phyloP scores from a whole-genome alignment of 2,888 invertebrate species.

The Glaucopsyche alexis region DNA sequence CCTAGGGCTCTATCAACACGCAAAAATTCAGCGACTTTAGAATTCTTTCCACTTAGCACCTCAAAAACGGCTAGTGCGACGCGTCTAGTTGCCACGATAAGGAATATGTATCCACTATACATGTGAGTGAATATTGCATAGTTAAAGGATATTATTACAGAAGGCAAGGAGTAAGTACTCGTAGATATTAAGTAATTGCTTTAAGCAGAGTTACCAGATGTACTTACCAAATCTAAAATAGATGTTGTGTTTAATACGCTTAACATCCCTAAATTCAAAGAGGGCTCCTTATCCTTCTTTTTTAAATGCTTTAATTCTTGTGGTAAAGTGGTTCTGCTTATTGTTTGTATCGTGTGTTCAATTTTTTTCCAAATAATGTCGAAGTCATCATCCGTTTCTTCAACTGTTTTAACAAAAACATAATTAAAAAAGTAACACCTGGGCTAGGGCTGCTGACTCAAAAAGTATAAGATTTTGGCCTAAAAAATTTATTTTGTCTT shows the following conservation, averaged over 20 bases:
- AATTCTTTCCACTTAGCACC: no score
- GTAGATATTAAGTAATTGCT: no score
- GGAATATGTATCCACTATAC: no score
- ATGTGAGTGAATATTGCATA: no score
- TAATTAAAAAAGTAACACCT: background rate
- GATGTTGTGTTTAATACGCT: background rate
- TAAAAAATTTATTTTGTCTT: no score
- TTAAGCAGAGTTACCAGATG: no score
- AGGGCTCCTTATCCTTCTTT: slow-evolving; percentile 41
- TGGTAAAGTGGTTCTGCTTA: slow-evolving; percentile 56
- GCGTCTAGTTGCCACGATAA: no score
- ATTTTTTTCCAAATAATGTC: slow-evolving; percentile 59
- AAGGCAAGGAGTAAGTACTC: no score
- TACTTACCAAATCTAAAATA: slow-evolving; percentile 8
- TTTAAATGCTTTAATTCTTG: slow-evolving; percentile 63
- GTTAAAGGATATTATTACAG: no score
- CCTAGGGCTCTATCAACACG: no score
- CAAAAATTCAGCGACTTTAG: no score
- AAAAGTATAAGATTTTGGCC: background rate
- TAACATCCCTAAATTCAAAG: background rate
- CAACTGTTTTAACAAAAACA: slow-evolving; percentile 43
- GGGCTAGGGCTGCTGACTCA: background rate
- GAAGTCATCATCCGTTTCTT: slow-evolving; percentile 56
- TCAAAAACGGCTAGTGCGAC: no score
- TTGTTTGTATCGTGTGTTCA: slow-evolving; percentile 52